Conservation (phyloP, 2,888 invertebrate genomes). For the Pterobdella sp. region DNA sequence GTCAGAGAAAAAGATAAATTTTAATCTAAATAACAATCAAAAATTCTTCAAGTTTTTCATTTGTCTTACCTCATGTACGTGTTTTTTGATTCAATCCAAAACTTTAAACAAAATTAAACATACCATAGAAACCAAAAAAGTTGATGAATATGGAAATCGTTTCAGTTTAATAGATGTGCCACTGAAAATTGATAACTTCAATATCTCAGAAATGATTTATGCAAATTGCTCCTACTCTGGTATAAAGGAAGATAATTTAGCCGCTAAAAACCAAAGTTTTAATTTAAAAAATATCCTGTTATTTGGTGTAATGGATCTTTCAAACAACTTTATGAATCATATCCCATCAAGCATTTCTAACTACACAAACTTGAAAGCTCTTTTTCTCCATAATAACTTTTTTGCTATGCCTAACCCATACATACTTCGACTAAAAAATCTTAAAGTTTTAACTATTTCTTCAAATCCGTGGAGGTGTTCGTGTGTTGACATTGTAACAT, state of each 20-base stretch:
- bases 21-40: too few relatives aligned
- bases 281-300: background rate
- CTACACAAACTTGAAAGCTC: background rate
- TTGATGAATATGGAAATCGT: too few relatives aligned
- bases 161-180: too few relatives aligned
- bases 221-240: background rate
- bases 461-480: constrained; percentile 2
- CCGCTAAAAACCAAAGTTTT: background rate
- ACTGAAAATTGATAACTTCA: background rate
- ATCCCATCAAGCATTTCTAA: background rate
- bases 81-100: too few relatives aligned
- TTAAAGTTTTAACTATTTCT: background rate
- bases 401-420: background rate
- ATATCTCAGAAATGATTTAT: background rate
- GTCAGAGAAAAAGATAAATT: too few relatives aligned
- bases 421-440: background rate
- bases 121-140: too few relatives aligned
- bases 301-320: background rate
- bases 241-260: background rate
- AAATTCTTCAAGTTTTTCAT: too few relatives aligned
- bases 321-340: background rate
- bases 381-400: background rate
- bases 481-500: background rate
- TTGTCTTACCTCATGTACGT: too few relatives aligned
- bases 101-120: too few relatives aligned